Base-by-base conservation (phyloP, 2,113 vertebrate species). In the Dipodomys stephensi region DNA sequence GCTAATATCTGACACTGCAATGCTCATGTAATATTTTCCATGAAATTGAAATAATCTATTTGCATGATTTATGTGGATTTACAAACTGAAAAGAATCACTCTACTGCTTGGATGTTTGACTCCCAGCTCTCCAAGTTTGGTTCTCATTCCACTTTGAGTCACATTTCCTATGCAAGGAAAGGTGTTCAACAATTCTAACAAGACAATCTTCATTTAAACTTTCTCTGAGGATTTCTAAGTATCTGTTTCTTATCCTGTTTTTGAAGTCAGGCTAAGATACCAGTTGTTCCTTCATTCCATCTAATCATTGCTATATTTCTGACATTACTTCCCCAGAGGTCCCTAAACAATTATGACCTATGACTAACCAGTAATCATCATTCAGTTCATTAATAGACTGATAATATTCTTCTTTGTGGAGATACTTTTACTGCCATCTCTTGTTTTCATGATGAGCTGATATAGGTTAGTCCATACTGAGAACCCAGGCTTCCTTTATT, bases 1-100 rank as follows among this genome's bases (percentile, higher is more conserved):
- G 89, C 84, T 96, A 46, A 71, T 35, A 92, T 94, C 96, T 92
- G 95, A 92, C 57, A 83, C 46, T 16, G 95, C 83, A 69, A 88
- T 60, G 71, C 96, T 96, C 18, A 84, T 87, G 20, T 95, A 80
- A 16, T 98, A 97, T 81, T 97, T 98, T 9, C 83, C 91, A 62
- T 88, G 76, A 64, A 95, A 76, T 96, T 97, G 97, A 28, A 64
- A 96, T 92, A 92, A 98, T 95, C 98, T 98, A 94, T 99, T 99
- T 94, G 99, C 99, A 0, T 99, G 99, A 97, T 99, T 99, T 97
- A 99, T 99, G 95, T 99, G 99, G 95, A 99, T 99, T 98, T 99
- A 99, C 44, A 99, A 98, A 97, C 99, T 99, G 97, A 99, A 99
- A 28, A 99, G 98, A 91, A 99, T 99, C 94, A 99, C 99, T 46